These are phyloP conservation scores for Lasioglossum morio DNA, from an alignment of 2,888 invertebrate species.

Conservation along the genomic window DNA sequence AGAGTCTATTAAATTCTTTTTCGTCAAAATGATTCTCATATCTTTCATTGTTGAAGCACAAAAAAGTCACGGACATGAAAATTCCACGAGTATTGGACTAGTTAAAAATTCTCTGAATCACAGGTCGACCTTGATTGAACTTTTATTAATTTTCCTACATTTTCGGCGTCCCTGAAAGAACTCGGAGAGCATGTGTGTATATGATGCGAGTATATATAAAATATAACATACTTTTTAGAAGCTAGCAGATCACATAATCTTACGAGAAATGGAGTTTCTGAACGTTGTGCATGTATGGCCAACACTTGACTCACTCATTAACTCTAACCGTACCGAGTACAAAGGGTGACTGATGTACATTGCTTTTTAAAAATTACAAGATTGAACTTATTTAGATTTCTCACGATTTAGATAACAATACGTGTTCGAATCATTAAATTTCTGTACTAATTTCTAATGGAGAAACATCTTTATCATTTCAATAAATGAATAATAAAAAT, in stretches of 20 bases:
- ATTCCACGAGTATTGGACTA: not conserved
- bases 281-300: constrained; percentile 29
- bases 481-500: too few relatives aligned
- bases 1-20: not conserved
- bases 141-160: constrained; percentile 14
- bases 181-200: constrained; percentile 27
- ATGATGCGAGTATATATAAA: constrained; percentile 40
- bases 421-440: too few relatives aligned
- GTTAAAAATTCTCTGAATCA: not conserved
- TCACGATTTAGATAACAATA: too few relatives aligned
- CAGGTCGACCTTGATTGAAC: not conserved
- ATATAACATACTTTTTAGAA: constrained; percentile 53
- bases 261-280: constrained; percentile 46
- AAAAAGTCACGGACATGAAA: not conserved
- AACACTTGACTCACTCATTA: constrained; percentile 2
- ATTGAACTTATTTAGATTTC: too few relatives aligned
- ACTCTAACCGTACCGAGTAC: too few relatives aligned
- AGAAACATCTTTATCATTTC: too few relatives aligned
- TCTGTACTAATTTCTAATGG: too few relatives aligned
- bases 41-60: not conserved
- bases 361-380: too few relatives aligned
- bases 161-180: constrained; percentile 30
- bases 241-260: constrained; percentile 57
- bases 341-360: too few relatives aligned
- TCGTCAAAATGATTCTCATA: not conserved